Base-by-base conservation (phyloP, 2,888 invertebrate genomes). In the Diarsia rubi region DNA sequence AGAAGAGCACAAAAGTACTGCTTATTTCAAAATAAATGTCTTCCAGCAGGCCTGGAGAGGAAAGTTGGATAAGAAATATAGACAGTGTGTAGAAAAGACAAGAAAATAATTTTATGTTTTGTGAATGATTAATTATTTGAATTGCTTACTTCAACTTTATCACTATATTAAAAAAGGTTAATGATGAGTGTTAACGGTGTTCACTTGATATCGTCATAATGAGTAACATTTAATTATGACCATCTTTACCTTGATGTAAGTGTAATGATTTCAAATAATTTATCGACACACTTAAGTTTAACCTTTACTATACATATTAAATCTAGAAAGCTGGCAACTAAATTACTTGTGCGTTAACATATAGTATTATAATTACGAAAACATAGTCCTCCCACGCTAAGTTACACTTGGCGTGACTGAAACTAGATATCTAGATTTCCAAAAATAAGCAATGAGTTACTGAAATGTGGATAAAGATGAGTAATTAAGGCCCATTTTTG, bases 241-340 rank as follows among this genome's bases (percentile, higher is more conserved):
- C 49, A 24, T 59, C 57, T 70, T 57, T 12, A 62, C 24, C 16
- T 45, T 76, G 24, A 1, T 24, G 1, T 16, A 21, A 65, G 24
- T 44, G 31, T 31, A 16, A 59, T 45, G 3, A 64, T 42, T 64
- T 0, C 5, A 21, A 27, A 37, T n/a, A 45, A 16, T 62, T 14
- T 49, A 44, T 21, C 42, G 31, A 49, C 14, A 27, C 44, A 52
- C 31, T 73, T 37, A 73, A 0, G 1, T 47, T 5, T 59, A 42
- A 78, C 49, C 75, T 73, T 73, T 44, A 27, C 21, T 19, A 21
- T 6, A 42, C 24, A n/a, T 52, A 27, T 37, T 21, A 11, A 45
- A 42, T n/a, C 54, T 27, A 63, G 54, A 57, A 63, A 47, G 19
- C 37, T 27, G 19, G 9, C 54, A 37, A 11, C 14, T 0, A 0